Evolutionary conservation across 2,888 invertebrate genomes (phyloP), one percentile per base, ranked within the genome.

Genomic region (Hemithea aestivaria): DNA sequence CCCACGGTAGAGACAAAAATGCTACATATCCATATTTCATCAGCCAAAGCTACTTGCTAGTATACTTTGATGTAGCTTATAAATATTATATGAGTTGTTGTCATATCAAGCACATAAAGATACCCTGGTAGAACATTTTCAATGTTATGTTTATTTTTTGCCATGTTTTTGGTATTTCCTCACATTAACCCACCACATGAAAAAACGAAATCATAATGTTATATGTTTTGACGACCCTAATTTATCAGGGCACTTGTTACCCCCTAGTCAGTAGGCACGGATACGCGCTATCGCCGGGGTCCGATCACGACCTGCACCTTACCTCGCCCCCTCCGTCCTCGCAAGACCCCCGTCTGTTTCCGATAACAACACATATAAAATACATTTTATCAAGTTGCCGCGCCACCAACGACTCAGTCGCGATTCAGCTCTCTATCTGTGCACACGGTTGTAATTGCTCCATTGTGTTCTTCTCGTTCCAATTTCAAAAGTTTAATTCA

Each of bases 261-360:
- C 85, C 85, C 85, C 85, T 79, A 66, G 81, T 63, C 61, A 70
- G 82, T 62, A 69, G 66, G 73, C 70, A 69, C 67, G 57, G 76
- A 78, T 78, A 75, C 59, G 55, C 52, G 40, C 59, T 80, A 84
- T 84, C 83, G 41, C 40, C 45, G 51, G 65, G 74, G 75, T 73
- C 58, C 58, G 62, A 60, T 59, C 60, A 48, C 54, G 77, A 82
- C 81, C 80, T 72, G 58, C 67, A 65, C 66, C 68, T 62, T 57
- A 47, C 46, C 59, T 64, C 57, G 65, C 67, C 65, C 60, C 62
- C 52, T 38, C 9, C 25, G 29, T 65, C 59, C 67, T 61, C 62
- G 53, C n/a, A 56, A 56, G 53, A 10, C 53, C 56, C 59, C 55
- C 60, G 79, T 79, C 76, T 78, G 56, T 51, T 35, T 12, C 48